Conservation (phyloP, 2,797 vertebrate species). For the Saxicola maurus region DNA sequence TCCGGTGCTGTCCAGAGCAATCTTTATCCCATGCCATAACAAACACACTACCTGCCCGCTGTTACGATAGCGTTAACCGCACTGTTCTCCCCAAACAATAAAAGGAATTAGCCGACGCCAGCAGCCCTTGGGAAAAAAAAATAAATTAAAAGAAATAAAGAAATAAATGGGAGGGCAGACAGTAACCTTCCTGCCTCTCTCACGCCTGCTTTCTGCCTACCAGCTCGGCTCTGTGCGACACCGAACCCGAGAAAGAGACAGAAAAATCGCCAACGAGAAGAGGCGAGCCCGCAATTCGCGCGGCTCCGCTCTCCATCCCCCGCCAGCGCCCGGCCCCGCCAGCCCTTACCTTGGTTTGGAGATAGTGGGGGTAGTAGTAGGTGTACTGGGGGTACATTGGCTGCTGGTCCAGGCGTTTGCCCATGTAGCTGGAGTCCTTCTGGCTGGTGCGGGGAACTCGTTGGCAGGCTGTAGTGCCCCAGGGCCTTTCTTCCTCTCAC, state of each 20-base stretch:
- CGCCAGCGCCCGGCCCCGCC: constrained; percentile 42
- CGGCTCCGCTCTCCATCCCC: constrained; percentile 53
- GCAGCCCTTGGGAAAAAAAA: background rate
- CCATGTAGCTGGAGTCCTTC: constrained; percentile 98
- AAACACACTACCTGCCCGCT: constrained; percentile 45
- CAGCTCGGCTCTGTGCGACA: constrained; percentile 41
- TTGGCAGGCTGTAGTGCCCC: constrained; percentile 76
- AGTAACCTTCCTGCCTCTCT: constrained; percentile 21
- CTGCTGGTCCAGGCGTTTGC: constrained; percentile 98
- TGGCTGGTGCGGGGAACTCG: constrained; percentile 88
- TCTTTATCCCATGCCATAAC: background rate
- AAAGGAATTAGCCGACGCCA: constrained; percentile 58
- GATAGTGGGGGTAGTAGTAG: constrained; percentile 97
- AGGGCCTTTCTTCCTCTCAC: constrained; percentile 74
- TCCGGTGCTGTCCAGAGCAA: constrained; percentile 23
- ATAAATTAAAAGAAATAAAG: background rate
- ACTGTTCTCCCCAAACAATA: constrained; percentile 42
- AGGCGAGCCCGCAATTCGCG: constrained; percentile 3
- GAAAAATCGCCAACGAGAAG: background rate
- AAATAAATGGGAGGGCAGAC: background rate
- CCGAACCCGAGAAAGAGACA: constrained; percentile 19
- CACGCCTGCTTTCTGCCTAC: constrained; percentile 25
- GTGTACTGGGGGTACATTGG: constrained; percentile 99
- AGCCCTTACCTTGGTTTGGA: constrained; percentile 90
- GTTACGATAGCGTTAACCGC: background rate